These are phyloP conservation scores for Eubasilissa regina DNA, from an alignment of 1,140 invertebrate species.

Conservation along the genomic window DNA sequence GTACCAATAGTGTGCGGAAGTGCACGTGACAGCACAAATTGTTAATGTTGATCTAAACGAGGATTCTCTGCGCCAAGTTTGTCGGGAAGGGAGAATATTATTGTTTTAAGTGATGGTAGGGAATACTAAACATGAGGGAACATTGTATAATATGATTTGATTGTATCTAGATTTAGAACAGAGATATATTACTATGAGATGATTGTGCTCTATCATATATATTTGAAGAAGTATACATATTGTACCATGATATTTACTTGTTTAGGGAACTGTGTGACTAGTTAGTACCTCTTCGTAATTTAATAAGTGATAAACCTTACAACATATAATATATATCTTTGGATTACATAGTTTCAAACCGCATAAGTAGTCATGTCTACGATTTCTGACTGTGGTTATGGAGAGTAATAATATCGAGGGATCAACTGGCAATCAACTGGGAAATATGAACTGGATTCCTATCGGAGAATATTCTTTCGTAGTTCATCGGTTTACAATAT, in stretches of 20 bases:
- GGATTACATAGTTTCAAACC: not conserved
- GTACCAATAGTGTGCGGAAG: not conserved
- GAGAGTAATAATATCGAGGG: no score
- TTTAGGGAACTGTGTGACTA: conserved; percentile 50
- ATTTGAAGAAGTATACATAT: conserved; percentile 59
- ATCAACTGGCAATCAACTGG: no score
- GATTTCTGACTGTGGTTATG: no score
- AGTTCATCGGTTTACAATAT: no score
- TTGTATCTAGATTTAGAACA: conserved; percentile 57
- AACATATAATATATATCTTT: no score
- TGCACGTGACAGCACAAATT: not conserved
- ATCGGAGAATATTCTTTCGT: no score
- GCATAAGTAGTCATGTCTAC: not conserved
- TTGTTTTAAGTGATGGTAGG: conserved; percentile 45
- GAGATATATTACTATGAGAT: conserved; percentile 56
- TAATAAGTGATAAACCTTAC: conserved; percentile 7
- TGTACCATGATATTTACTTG: conserved; percentile 56
- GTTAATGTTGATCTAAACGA: no score
- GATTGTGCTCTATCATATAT: conserved; percentile 54
- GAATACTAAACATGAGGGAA: conserved; percentile 60
- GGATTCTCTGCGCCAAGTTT: not conserved
- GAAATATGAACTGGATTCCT: no score
- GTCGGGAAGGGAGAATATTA: conserved; percentile 23
- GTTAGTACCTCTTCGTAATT: conserved; percentile 44
- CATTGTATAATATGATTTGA: conserved; percentile 61